These are phyloP conservation scores for Brenthis daphne DNA, from an alignment of 2,888 invertebrate species.

Conservation along the genomic window DNA sequence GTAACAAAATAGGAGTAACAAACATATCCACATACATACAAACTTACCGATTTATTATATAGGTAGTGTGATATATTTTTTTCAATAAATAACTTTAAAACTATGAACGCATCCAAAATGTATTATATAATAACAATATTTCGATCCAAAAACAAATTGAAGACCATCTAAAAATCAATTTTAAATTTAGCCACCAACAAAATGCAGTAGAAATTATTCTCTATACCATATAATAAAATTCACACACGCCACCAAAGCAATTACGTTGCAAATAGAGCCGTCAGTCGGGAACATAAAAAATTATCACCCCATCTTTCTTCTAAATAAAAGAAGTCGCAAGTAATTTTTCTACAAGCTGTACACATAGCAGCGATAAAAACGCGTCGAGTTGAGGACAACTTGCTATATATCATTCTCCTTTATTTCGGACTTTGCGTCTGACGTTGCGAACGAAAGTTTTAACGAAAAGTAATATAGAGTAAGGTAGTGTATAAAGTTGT, in stretches of 20 bases:
- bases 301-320: conserved; percentile 55
- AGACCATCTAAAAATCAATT: too few species aligned
- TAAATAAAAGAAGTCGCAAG: conserved; percentile 62
- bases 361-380: conserved; percentile 76
- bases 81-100: too few species aligned
- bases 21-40: too few species aligned
- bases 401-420: conserved; percentile 68
- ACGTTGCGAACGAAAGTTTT: conserved; percentile 74
- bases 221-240: conserved; percentile 5
- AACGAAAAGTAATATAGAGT: conserved; percentile 64
- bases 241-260: conserved; percentile 12
- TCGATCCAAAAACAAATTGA: too few species aligned
- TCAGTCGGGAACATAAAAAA: conserved; percentile 42
- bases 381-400: conserved; percentile 58
- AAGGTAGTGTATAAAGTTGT: conserved; percentile 5
- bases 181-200: too few species aligned
- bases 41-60: too few species aligned
- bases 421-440: conserved; percentile 55
- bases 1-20: too few species aligned
- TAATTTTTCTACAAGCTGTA: conserved; percentile 77
- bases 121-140: too few species aligned
- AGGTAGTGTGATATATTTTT: too few species aligned
- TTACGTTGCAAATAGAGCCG: conserved; percentile 56
- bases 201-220: too few species aligned
- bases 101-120: too few species aligned